Percentiles rank a stretch among this genome's conserved stretches.
phyloP scores from a whole-genome alignment of 2,113 vertebrate species.

The Paedocypris sp. region DNA sequence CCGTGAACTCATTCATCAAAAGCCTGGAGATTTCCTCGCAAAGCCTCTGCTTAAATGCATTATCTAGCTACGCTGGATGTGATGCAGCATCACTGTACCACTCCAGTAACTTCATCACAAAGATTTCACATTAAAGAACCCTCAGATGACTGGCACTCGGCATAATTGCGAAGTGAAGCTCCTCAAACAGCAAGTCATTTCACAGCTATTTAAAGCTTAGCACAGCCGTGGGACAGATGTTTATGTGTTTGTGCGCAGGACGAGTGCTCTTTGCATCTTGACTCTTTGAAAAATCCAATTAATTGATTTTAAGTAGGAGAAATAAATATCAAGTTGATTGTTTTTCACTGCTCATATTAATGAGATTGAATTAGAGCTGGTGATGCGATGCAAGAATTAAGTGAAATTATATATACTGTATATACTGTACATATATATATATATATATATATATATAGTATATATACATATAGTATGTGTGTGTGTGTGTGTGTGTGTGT shows the following conservation, averaged over 20 bases:
- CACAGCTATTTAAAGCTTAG: slow-evolving; percentile 12
- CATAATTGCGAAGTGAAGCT: slow-evolving; percentile 17
- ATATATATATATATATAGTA: no score
- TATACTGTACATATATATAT: no score
- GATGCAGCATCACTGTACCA: not conserved
- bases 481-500: no score
- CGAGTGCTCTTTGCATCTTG: not conserved
- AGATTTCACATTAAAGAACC: slow-evolving; percentile 16
- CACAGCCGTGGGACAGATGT: slow-evolving; percentile 13
- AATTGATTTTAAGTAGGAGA: slow-evolving; percentile 7
- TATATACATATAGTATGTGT: no score
- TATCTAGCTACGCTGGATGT: not conserved
- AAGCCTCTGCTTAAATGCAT: not conserved
- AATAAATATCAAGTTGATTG: not conserved
- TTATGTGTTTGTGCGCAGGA: not conserved
- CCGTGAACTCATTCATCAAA: not conserved
- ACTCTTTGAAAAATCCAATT: not conserved
- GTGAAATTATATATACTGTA: no score
- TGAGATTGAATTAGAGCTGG: no score
- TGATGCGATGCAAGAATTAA: no score
- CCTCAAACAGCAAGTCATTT: slow-evolving; percentile 12
- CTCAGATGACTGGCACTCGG: slow-evolving; percentile 10
- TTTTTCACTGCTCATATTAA: no score
- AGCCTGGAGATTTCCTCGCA: not conserved
- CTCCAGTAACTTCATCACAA: not conserved